A percentile compares a stretch with the other conserved stretches of the same genome.
phyloP scores from a whole-genome alignment of 1,140 invertebrate species.

The Aricia agestis region DNA sequence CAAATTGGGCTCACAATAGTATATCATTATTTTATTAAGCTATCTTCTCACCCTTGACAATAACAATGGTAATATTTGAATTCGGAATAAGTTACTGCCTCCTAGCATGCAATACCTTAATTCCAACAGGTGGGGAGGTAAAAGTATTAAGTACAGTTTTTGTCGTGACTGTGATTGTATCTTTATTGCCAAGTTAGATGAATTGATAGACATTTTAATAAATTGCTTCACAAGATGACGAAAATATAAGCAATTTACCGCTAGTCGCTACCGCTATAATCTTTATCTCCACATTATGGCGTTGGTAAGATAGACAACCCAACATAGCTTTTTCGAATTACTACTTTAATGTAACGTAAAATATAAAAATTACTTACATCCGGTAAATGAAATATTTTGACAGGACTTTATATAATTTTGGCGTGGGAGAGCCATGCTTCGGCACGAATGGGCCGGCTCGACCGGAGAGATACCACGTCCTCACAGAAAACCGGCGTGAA shows the following conservation, averaged over 20 bases:
- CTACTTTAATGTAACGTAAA: not conserved
- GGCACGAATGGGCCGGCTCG: too few species aligned
- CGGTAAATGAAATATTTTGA: too few species aligned
- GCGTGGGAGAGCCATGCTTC: too few species aligned
- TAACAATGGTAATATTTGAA: slow-evolving; percentile 71
- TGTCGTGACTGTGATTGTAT: slow-evolving; percentile 62
- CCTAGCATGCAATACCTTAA: slow-evolving; percentile 67
- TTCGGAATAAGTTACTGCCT: slow-evolving; percentile 52
- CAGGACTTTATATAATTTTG: too few species aligned
- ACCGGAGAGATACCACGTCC: too few species aligned
- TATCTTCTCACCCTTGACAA: slow-evolving; percentile 74
- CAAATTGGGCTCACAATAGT: slow-evolving; percentile 56
- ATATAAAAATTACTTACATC: not conserved
- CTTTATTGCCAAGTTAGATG: slow-evolving; percentile 43
- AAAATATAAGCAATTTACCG: not conserved
- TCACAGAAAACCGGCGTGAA: too few species aligned
- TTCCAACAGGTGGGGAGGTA: slow-evolving; percentile 64
- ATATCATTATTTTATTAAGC: slow-evolving; percentile 74
- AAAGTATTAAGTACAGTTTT: slow-evolving; percentile 28
- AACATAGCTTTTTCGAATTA: not conserved
- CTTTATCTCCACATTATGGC: not conserved
- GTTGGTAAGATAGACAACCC: not conserved
- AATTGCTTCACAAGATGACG: slow-evolving; percentile 10
- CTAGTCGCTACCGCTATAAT: not conserved
- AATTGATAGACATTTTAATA: slow-evolving; percentile 36